Conservation (phyloP, 1,140 invertebrate genomes). For the Listronotus oregonensis region DNA sequence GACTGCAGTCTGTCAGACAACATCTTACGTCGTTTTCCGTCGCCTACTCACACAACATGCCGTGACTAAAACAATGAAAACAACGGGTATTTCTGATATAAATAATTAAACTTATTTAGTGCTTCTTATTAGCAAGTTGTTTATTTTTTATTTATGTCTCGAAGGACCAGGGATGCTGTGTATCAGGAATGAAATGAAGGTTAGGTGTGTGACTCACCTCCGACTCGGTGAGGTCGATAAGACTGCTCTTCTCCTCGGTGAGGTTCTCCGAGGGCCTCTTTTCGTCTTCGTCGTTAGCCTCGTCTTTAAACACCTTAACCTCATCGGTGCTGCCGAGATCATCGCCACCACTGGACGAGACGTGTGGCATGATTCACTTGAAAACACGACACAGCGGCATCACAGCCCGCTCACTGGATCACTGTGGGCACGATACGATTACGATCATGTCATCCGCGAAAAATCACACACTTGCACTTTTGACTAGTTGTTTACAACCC, state of each 20-base stretch:
- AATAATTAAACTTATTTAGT: not conserved
- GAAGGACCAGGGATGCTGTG: not conserved
- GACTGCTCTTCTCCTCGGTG: constrained; percentile 91
- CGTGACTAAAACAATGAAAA: no score
- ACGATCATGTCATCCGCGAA: constrained; percentile 27
- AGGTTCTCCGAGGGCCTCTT: constrained; percentile 90
- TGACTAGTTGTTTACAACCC: constrained; percentile 13
- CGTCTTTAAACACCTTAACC: constrained; percentile 96
- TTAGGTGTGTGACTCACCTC: constrained; percentile 65
- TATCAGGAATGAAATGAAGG: not conserved
- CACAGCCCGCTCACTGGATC: constrained; percentile 54
- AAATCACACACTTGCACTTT: constrained; percentile 1
- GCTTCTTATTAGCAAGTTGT: no score
- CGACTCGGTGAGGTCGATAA: constrained; percentile 91
- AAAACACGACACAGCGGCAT: constrained; percentile 54
- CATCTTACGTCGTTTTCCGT: no score
- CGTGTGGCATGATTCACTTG: constrained; percentile 76
- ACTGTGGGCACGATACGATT: constrained; percentile 32
- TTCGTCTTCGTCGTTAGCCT: constrained; percentile 92
- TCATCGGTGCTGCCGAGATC: constrained; percentile 95
- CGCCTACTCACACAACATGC: no score
- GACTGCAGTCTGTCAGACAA: no score
- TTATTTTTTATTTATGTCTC: not conserved
- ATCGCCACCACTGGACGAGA: constrained; percentile 77
- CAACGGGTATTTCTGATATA: not conserved